Conservation (phyloP, 2,888 invertebrate genomes). For the Drosophila pegasa region DNA sequence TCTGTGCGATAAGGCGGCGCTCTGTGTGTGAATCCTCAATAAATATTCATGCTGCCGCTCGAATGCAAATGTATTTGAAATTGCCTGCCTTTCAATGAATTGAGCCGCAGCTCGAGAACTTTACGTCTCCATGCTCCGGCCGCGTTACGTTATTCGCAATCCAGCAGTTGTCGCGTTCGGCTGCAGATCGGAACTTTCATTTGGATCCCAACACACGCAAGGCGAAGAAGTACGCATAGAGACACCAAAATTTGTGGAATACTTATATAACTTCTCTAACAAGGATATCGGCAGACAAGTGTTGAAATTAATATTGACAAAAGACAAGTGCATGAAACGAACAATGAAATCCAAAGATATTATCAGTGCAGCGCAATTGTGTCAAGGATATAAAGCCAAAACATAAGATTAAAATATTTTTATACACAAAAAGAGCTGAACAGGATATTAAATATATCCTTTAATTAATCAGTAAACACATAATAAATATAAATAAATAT, state of each 20-base stretch:
- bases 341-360: neutral
- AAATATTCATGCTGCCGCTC: constrained; percentile 71
- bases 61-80: constrained; percentile 76
- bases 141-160: constrained; percentile 83
- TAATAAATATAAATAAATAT: neutral
- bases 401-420: neutral
- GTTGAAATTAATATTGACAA: constrained; percentile 6
- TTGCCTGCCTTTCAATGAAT: constrained; percentile 62
- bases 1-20: constrained; percentile 48
- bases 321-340: constrained; percentile 3
- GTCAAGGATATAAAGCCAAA: constrained; percentile 19
- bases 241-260: constrained; percentile 18
- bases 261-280: neutral
- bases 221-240: constrained; percentile 61
- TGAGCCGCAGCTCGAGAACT: constrained; percentile 66
- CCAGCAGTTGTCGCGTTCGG: constrained; percentile 84
- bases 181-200: constrained; percentile 73
- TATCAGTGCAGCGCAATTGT: constrained; percentile 11
- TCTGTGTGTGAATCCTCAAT: constrained; percentile 70
- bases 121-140: constrained; percentile 63
- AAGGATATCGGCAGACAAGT: constrained; percentile 25
- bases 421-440: neutral
- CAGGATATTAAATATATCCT: neutral
- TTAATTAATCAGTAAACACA: neutral
- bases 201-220: constrained; percentile 53